Percentiles rank a stretch among this genome's conserved stretches.
Evolutionary conservation across 2,113 vertebrate species (phyloP).

Genomic region (Pseudorectes ferrugineus): DNA sequence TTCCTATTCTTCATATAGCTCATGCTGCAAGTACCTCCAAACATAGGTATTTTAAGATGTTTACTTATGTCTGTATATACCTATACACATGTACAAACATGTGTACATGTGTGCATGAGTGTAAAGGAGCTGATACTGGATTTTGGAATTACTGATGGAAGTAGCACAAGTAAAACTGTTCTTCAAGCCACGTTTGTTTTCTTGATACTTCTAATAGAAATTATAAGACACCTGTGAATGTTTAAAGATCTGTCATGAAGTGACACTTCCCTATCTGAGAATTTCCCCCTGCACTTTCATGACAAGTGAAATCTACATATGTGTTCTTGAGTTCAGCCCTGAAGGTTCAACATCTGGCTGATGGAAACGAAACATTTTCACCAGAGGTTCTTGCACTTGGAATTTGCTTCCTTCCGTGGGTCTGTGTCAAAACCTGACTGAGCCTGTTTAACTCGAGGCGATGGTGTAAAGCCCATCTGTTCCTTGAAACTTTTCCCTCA

Average conservation of each 20-base stretch:
- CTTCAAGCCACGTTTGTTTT: neutral
- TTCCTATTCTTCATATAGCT: neutral
- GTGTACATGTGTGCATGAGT: accelerated
- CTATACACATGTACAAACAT: neutral
- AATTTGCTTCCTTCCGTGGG: conserved; percentile 30
- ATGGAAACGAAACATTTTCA: conserved; percentile 25
- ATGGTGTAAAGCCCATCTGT: conserved; percentile 67
- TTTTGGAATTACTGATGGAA: neutral
- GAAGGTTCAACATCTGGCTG: conserved; percentile 52
- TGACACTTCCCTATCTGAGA: neutral
- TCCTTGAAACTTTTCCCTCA: conserved; percentile 39
- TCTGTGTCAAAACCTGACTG: conserved; percentile 61
- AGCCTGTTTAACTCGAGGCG: conserved; percentile 54
- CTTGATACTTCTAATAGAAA: neutral
- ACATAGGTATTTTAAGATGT: neutral
- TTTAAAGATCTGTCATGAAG: neutral
- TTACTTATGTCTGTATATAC: neutral
- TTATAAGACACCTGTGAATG: neutral
- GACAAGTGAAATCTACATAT: neutral
- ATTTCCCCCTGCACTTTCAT: neutral
- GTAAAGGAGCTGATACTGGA: neutral
- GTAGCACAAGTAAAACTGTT: neutral
- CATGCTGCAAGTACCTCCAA: neutral
- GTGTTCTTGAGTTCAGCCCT: neutral
- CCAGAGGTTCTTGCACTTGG: conserved; percentile 47